These are phyloP conservation scores for Trachymyrmex septentrionalis DNA, from an alignment of 1,140 invertebrate species.

Conservation along the genomic window DNA sequence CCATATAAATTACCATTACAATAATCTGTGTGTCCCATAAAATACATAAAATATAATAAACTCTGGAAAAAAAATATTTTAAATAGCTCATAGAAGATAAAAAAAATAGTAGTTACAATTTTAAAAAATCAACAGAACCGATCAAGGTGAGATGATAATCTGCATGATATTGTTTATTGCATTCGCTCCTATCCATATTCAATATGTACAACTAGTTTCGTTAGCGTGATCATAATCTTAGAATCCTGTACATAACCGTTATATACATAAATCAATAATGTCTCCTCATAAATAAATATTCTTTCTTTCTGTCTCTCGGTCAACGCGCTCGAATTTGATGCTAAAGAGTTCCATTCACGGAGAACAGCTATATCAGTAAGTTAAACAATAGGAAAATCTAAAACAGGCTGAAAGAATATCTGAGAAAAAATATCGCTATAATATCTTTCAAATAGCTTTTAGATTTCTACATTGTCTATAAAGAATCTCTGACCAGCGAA, in stretches of 20 bases:
- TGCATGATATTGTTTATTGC: background rate
- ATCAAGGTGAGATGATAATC: background rate
- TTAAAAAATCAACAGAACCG: background rate
- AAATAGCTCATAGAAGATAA: background rate
- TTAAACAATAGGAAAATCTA: slow-evolving; percentile 11
- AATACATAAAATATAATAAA: slow-evolving; percentile 22
- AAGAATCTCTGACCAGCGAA: slow-evolving; percentile 35
- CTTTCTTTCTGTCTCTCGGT: slow-evolving; percentile 60
- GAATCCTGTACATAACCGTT: slow-evolving; percentile 60
- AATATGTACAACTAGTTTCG: slow-evolving; percentile 55
- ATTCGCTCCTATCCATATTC: slow-evolving; percentile 2
- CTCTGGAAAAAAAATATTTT: slow-evolving; percentile 22
- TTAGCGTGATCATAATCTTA: slow-evolving; percentile 38
- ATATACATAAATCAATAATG: slow-evolving; percentile 61
- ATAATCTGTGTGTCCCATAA: background rate
- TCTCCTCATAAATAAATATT: slow-evolving; percentile 72
- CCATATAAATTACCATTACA: background rate
- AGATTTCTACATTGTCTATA: background rate
- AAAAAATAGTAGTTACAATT: background rate
- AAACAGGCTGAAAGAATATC: background rate
- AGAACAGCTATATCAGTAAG: background rate
- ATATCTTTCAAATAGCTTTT: background rate
- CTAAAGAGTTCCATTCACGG: background rate
- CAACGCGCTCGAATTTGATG: slow-evolving; percentile 52
- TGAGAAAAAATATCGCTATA: slow-evolving; percentile 7